phyloP scores from a whole-genome alignment of 2,113 vertebrate species.

The Thunnus maccoyii region DNA sequence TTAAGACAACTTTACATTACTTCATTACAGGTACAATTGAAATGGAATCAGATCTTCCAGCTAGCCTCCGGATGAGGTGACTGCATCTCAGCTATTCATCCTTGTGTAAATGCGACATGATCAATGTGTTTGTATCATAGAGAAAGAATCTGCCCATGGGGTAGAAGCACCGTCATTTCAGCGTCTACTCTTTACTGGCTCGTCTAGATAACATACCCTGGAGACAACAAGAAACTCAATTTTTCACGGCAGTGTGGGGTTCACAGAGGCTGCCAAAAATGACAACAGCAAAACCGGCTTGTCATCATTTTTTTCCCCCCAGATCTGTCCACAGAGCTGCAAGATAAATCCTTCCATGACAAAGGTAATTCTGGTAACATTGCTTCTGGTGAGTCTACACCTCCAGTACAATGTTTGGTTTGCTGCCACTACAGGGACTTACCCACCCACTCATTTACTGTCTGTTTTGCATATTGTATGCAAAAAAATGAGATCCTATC shows the following conservation, averaged over 20 bases:
- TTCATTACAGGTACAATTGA: neutral
- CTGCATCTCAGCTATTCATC: slow-evolving; percentile 16
- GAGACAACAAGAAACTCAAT: neutral
- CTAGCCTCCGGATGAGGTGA: neutral
- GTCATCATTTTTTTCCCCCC: neutral
- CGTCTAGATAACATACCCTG: neutral
- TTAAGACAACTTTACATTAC: neutral
- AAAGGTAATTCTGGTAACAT: slow-evolving; percentile 25
- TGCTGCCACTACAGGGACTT: slow-evolving; percentile 15
- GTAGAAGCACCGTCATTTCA: neutral
- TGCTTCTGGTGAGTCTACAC: slow-evolving; percentile 7
- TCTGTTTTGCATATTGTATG: slow-evolving; percentile 47
- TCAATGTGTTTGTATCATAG: neutral
- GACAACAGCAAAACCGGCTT: neutral
- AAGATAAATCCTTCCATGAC: neutral
- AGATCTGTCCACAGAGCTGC: neutral
- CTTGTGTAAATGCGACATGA: neutral
- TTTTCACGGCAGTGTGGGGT: neutral
- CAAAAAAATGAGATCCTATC: slow-evolving; percentile 21
- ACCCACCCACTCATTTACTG: slow-evolving; percentile 42
- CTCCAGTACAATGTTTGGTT: slow-evolving; percentile 7
- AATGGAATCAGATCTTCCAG: neutral
- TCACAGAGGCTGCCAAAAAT: slow-evolving; percentile 1
- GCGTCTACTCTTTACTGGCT: neutral
- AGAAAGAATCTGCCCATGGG: slow-evolving; percentile 17